Evolutionary conservation across 2,797 vertebrate species (phyloP), one percentile per base, ranked within the genome.

Genomic region (Erpetoichthys calabaricus): DNA sequence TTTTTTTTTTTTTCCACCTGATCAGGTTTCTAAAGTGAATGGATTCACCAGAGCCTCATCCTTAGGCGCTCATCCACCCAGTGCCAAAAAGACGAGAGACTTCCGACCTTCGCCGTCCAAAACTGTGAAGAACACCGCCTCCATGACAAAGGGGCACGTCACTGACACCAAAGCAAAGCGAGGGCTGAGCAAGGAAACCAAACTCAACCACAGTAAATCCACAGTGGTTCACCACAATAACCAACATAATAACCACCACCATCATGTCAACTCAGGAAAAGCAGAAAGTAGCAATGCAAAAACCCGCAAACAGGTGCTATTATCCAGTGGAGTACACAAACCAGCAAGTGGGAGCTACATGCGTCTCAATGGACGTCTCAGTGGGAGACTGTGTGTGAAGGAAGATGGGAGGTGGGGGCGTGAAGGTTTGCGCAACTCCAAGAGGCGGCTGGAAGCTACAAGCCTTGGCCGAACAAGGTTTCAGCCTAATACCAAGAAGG

Each of bases 101-200:
- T 91, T 92, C 83, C 89, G 90, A 87, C 81, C 83, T 82, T 92
- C 92, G 89, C 90, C 91, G 81, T 93, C 94, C 85, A 98, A 94
- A 95, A 94, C 92, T 97, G 93, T 98, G 93, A 99, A 86, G 85
- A 97, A 97, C 83, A 95, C 91, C 81, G 94, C 92, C 86, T 94
- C 92, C 73, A 91, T 94, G 89, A 94, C 92, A 79, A 95, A 95
- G 87, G 94, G 94, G 86, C 95, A 92, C 83, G 89, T 98, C 84
- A 97, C 93, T 69, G 96, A 99, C 94, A 97, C 95, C 94, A 99
- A 98, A 99, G 94, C 93, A 85, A 98, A 96, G 88, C 94, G 88
- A 87, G 94, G 97, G 88, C 89, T 96, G 92, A 91, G 90, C 83
- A 98, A 91, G 86, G 93, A 93, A 91, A 91, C 93, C 93, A 98